Conservation (phyloP, 2,113 vertebrate genomes). For the Solenodon paradoxus region DNA sequence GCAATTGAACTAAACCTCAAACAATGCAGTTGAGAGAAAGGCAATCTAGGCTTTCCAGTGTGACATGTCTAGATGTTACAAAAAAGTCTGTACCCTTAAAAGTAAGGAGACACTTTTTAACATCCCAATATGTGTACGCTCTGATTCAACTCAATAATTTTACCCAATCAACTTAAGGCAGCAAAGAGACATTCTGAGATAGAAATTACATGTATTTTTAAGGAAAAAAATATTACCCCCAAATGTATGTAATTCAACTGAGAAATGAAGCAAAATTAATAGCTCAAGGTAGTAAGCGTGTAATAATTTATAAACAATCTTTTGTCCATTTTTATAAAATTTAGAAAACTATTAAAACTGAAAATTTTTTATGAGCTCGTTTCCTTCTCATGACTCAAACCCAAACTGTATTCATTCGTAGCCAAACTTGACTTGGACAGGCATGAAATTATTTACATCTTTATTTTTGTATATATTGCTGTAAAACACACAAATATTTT, state of each 20-base stretch:
- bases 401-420: background rate
- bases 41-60: background rate
- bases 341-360: background rate
- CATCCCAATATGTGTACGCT: background rate
- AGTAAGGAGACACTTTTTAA: background rate
- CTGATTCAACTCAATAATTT: background rate
- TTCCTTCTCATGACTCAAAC: background rate
- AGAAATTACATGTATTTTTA: background rate
- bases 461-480: background rate
- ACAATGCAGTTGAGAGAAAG: background rate
- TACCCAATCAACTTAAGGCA: background rate
- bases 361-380: background rate
- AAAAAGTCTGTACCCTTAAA: background rate
- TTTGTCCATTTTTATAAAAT: background rate
- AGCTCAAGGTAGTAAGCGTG: background rate
- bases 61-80: background rate
- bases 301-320: background rate
- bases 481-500: background rate
- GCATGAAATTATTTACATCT: background rate
- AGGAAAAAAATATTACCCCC: background rate
- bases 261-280: conserved; percentile 30
- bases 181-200: background rate
- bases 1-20: background rate
- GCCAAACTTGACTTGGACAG: background rate
- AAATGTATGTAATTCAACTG: background rate